A percentile compares a stretch with the other conserved stretches of the same genome.
Conservation (phyloP, 2,888 invertebrate species). For the Patella pellucida region DNA sequence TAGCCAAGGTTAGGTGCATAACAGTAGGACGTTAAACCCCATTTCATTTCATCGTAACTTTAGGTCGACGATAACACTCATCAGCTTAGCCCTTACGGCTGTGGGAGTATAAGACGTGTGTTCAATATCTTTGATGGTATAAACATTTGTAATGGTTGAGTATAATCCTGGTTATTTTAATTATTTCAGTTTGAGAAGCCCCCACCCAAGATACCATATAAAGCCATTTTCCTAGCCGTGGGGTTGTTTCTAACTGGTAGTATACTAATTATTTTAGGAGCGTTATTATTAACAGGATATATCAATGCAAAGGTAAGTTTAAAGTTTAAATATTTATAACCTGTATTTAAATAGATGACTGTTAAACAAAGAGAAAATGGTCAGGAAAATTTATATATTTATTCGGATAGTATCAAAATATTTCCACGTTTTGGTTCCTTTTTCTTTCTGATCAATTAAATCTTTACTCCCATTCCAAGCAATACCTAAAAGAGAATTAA, state of each 20-base stretch:
- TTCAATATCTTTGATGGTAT: background rate
- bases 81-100: background rate
- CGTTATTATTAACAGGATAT: constrained; percentile 84
- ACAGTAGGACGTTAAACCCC: no score
- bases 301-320: constrained; percentile 76
- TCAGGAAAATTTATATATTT: no score
- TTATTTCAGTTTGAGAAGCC: constrained; percentile 71
- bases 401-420: no score
- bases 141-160: background rate
- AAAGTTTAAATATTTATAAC: background rate
- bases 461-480: no score
- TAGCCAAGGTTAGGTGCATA: no score
- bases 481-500: no score
- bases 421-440: no score
- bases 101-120: background rate
- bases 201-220: constrained; percentile 84
- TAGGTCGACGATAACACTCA: no score
- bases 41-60: no score
- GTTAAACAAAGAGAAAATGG: background rate
- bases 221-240: constrained; percentile 83
- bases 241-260: constrained; percentile 85
- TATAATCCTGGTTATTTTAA: background rate
- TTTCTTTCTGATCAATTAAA: no score
- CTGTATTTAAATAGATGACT: constrained; percentile 5
- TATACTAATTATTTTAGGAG: constrained; percentile 81